Conservation (phyloP, 2,113 vertebrate genomes). For the Oncorhynchus mykiss region DNA sequence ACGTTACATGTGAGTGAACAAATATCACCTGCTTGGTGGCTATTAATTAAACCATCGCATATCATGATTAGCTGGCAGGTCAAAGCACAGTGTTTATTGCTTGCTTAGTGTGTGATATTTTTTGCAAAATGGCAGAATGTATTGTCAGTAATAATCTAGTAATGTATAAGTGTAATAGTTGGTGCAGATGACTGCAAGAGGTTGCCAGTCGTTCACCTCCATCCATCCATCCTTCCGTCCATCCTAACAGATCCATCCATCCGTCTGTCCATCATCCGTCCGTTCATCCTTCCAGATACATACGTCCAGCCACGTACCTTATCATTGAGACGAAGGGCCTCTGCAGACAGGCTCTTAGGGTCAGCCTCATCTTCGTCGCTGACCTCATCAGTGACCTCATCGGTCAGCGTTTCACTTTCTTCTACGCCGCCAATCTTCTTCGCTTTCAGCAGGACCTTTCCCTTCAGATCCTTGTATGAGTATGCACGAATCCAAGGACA, state of each 20-base stretch:
- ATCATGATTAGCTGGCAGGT: neutral
- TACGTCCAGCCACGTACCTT: conserved; percentile 38
- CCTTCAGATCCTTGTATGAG: conserved; percentile 78
- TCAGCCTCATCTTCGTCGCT: conserved; percentile 77
- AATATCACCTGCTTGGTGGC: neutral
- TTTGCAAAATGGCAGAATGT: neutral
- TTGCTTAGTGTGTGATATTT: no score
- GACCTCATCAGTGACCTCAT: conserved; percentile 52
- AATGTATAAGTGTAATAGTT: neutral
- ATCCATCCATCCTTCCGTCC: no score
- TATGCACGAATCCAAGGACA: neutral
- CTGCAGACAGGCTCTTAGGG: conserved; percentile 65
- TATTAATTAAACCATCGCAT: neutral
- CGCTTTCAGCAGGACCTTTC: conserved; percentile 89
- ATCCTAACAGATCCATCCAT: no score
- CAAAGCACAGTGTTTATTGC: no score
- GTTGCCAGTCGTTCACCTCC: neutral
- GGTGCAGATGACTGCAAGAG: no score
- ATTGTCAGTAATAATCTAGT: neutral
- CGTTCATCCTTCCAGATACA: no score
- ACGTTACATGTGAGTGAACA: neutral
- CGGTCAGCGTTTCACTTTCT: conserved; percentile 57
- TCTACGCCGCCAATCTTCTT: conserved; percentile 81
- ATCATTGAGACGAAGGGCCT: neutral
- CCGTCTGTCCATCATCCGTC: no score